These are phyloP conservation scores for Limonius californicus DNA, from an alignment of 1,140 invertebrate genomes.

Conservation along the genomic window DNA sequence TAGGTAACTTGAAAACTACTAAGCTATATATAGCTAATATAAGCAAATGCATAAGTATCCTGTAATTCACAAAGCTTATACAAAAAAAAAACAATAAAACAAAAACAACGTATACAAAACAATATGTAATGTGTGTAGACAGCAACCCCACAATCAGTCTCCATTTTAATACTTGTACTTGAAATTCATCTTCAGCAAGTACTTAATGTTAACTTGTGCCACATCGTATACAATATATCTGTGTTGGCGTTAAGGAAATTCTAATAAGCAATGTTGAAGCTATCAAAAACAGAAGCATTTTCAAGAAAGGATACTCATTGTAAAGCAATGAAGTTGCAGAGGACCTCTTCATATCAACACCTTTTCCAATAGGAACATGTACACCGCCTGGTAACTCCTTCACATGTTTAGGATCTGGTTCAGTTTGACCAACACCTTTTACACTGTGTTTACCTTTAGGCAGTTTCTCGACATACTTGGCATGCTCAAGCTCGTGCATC, in stretches of 20 bases:
- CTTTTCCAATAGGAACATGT: constrained; percentile 73
- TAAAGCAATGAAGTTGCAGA: constrained; percentile 64
- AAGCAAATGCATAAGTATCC: no score
- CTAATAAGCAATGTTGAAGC: neutral
- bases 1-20: no score
- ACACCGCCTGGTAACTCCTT: constrained; percentile 53
- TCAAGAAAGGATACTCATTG: constrained; percentile 71
- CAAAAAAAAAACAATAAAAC: no score
- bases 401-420: constrained; percentile 58
- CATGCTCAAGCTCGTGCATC: constrained; percentile 63
- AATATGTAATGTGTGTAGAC: no score
- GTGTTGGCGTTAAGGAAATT: constrained; percentile 47
- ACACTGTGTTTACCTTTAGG: constrained; percentile 76
- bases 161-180: constrained; percentile 57
- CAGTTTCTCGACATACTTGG: constrained; percentile 75
- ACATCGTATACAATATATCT: constrained; percentile 89
- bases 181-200: constrained; percentile 76
- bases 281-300: no score
- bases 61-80: no score
- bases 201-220: constrained; percentile 80
- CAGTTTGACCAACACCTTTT: constrained; percentile 73
- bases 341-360: constrained; percentile 32
- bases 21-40: no score
- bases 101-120: no score
- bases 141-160: no score